Evolutionary conservation across 2,797 vertebrate genomes (phyloP), one percentile per base, ranked within the genome.

Genomic region (Notolabrus celidotus): DNA sequence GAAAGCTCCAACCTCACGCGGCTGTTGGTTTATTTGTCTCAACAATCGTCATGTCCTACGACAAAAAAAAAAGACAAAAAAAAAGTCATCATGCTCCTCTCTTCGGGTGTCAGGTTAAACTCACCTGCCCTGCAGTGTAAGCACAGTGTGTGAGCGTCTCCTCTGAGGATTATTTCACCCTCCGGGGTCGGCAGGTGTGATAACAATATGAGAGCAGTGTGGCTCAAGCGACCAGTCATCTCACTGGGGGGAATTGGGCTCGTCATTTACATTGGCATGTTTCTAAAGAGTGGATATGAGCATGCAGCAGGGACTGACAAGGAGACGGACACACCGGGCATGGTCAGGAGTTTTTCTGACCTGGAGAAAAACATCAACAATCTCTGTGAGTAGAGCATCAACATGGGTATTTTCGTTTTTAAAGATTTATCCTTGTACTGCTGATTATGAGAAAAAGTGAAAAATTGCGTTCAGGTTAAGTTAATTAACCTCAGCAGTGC

Each of bases 341-440:
- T 45, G 3, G 3, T 33, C n/a, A 27, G 27, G 12, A 29, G 25
- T 0, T 38, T 68, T 1, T 78, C 60, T 17, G 54, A 72, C 15
- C 46, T 86, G 55, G 55, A 80, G 71, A 38, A 0, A 1, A 75
- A 23, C 50, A 36, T 86, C 57, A 50, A 5, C 10, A 53, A 43
- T 0, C 47, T 90, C 11, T 4, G 88, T 89, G 79, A 90, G 88
- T 89, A 15, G 0, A 15, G 0, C 0, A 7, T 31, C 12, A 46
- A 8, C n/a, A n/a, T n/a, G n/a, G n/a, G 10, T 2, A 2, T 1
- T 3, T 9, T 7, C 7, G 38, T 8, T 41, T 17, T 15, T 12
- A 2, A n/a, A n/a, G n/a, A n/a, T n/a, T 15, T 38, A 14, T 14
- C 12, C n/a, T 42, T 39, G 7, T n/a, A 1, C 11, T 10, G 33